These are phyloP conservation scores for Gadopsis bispinosus DNA, from an alignment of 2,797 vertebrate genomes.

Conservation along the genomic window DNA sequence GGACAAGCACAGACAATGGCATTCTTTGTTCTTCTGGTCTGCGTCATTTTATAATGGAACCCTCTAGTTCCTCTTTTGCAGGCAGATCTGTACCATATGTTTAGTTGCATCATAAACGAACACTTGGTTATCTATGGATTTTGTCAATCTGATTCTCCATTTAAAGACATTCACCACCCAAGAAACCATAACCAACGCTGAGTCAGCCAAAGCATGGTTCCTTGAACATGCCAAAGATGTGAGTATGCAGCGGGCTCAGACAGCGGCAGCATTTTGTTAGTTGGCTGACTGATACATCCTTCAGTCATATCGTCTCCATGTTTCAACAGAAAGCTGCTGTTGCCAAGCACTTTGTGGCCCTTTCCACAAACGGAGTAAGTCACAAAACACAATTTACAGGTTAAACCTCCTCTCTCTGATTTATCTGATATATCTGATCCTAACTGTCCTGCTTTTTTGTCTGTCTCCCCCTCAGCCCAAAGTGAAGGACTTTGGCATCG, in stretches of 20 bases:
- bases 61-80: background rate
- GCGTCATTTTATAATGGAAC: background rate
- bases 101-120: background rate
- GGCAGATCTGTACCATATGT: background rate
- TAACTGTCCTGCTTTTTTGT: constrained; percentile 30
- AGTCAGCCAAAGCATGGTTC: constrained; percentile 97
- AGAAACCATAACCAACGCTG: constrained; percentile 98
- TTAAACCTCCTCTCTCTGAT: background rate
- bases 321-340: constrained; percentile 86
- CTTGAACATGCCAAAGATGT: constrained; percentile 91
- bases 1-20: background rate
- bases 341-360: constrained; percentile 96
- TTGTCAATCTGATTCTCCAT: constrained; percentile 9
- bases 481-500: constrained; percentile 97
- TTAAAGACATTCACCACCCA: constrained; percentile 95
- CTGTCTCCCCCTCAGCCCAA: constrained; percentile 86
- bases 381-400: background rate
- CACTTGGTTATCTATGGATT: background rate
- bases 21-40: background rate
- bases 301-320: background rate
- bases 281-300: background rate
- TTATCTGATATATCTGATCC: constrained; percentile 3
- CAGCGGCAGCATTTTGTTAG: background rate
- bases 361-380: constrained; percentile 97
- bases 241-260: constrained; percentile 70